Percentiles rank a stretch among this genome's conserved stretches.
Conservation (phyloP, 2,888 invertebrate species). For the Diarsia rubi region DNA sequence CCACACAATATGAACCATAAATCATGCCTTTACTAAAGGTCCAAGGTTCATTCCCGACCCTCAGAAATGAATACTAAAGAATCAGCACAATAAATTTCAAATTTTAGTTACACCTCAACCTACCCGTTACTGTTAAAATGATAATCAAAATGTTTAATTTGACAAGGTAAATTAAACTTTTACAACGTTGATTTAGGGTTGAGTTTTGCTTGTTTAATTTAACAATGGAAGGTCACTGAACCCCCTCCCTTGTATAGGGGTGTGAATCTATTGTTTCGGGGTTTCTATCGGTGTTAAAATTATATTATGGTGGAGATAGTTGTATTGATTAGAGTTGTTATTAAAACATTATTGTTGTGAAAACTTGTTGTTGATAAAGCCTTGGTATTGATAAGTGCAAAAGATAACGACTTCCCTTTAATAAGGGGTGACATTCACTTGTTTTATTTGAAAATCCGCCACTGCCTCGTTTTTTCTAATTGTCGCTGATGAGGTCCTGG, state of each 20-base stretch:
- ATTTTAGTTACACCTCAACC: conserved; percentile 74
- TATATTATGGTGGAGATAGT: conserved; percentile 56
- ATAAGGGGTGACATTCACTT: background rate
- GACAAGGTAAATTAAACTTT: conserved; percentile 43
- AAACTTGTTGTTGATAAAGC: background rate
- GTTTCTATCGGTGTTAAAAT: conserved; percentile 77
- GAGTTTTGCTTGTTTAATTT: conserved; percentile 41
- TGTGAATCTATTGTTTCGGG: conserved; percentile 79
- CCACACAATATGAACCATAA: conserved; percentile 45
- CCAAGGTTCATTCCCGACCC: conserved; percentile 57
- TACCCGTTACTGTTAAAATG: conserved; percentile 67
- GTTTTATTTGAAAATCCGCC: background rate
- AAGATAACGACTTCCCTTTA: conserved; percentile 1
- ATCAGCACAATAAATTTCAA: conserved; percentile 69
- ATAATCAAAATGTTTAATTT: conserved; percentile 67
- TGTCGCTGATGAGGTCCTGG: too few relatives aligned
- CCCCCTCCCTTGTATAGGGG: conserved; percentile 76
- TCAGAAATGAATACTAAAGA: conserved; percentile 59
- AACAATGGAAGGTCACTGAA: conserved; percentile 71
- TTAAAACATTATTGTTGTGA: conserved; percentile 28
- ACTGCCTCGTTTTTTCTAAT: too few relatives aligned
- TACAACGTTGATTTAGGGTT: conserved; percentile 31
- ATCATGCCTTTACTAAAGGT: conserved; percentile 47
- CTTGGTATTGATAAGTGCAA: background rate
- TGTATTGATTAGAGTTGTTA: conserved; percentile 53